These are phyloP conservation scores for Pasiphila rectangulata DNA, from an alignment of 2,888 invertebrate species.

Conservation along the genomic window DNA sequence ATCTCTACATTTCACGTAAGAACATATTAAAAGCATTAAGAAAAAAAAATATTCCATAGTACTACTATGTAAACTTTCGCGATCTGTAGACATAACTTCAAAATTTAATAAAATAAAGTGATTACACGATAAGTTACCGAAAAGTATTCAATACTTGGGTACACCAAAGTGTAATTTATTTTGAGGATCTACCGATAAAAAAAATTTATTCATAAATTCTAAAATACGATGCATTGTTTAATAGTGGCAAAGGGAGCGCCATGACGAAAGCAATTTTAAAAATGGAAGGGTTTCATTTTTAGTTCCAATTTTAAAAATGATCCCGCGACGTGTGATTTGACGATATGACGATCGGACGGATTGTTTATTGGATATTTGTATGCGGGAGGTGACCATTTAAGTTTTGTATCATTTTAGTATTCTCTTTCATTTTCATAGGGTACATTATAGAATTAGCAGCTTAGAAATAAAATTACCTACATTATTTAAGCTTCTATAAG, in stretches of 20 bases:
- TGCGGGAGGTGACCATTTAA: slow-evolving; percentile 53
- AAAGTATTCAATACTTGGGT: no score
- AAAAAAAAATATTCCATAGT: no score
- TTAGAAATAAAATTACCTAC: no score
- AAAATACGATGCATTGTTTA: slow-evolving; percentile 52
- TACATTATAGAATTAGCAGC: no score
- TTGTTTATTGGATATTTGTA: slow-evolving; percentile 63
- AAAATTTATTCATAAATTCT: slow-evolving; percentile 42
- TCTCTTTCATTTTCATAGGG: no score
- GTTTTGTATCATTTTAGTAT: slow-evolving; percentile 15
- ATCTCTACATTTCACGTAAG: no score
- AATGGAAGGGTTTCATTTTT: slow-evolving; percentile 77
- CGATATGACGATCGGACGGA: slow-evolving; percentile 70
- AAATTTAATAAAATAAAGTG: no score
- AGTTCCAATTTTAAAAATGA: slow-evolving; percentile 76
- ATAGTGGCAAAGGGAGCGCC: slow-evolving; percentile 70
- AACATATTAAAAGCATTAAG: no score
- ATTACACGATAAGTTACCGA: no score
- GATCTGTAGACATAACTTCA: no score
- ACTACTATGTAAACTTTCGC: no score
- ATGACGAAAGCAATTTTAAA: slow-evolving; percentile 77
- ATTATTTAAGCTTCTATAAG: no score
- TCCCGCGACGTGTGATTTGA: slow-evolving; percentile 74
- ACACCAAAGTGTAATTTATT: slow-evolving; percentile 46
- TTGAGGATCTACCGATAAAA: slow-evolving; percentile 43